Evolutionary conservation across 2,797 vertebrate genomes (phyloP).

Genomic region (Melanotaenia parkinsoni): DNA sequence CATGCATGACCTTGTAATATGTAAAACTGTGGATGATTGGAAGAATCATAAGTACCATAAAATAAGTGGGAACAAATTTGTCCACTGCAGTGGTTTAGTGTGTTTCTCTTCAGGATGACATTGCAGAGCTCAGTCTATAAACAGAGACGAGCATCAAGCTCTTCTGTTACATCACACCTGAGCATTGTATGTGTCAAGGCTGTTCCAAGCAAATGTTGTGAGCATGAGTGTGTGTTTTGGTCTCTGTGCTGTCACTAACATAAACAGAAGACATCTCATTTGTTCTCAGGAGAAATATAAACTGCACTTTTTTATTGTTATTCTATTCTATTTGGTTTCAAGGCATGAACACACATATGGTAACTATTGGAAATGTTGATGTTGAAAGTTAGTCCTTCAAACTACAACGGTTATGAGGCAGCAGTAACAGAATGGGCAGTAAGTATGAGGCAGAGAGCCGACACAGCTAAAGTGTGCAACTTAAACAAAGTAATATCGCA

Average conservation of each 20-base stretch:
- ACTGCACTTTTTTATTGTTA: neutral
- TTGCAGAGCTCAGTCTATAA: slow-evolving; percentile 38
- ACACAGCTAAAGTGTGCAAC: too few relatives aligned
- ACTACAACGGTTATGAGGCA: too few relatives aligned
- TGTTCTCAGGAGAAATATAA: slow-evolving; percentile 24
- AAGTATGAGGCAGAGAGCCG: too few relatives aligned
- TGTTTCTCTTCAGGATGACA: slow-evolving; percentile 48
- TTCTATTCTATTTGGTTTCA: neutral
- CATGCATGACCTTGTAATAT: slow-evolving; percentile 1
- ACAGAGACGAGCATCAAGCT: slow-evolving; percentile 14
- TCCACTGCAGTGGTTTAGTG: slow-evolving; percentile 26
- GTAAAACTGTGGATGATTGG: neutral
- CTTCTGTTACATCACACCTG: slow-evolving; percentile 51
- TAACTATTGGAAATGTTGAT: neutral
- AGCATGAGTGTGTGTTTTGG: neutral
- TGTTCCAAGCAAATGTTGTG: slow-evolving; percentile 23
- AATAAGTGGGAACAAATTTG: slow-evolving; percentile 8
- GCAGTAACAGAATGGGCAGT: too few relatives aligned
- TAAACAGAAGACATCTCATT: slow-evolving; percentile 35
- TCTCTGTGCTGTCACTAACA: slow-evolving; percentile 31
- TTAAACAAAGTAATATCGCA: too few relatives aligned
- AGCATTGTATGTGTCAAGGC: slow-evolving; percentile 50
- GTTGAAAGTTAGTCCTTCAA: too few relatives aligned
- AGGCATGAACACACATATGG: neutral
- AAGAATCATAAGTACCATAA: neutral